These are phyloP conservation scores for Mesorhabditis sp. DNA, from an alignment of 2,888 invertebrate genomes.

Conservation along the genomic window DNA sequence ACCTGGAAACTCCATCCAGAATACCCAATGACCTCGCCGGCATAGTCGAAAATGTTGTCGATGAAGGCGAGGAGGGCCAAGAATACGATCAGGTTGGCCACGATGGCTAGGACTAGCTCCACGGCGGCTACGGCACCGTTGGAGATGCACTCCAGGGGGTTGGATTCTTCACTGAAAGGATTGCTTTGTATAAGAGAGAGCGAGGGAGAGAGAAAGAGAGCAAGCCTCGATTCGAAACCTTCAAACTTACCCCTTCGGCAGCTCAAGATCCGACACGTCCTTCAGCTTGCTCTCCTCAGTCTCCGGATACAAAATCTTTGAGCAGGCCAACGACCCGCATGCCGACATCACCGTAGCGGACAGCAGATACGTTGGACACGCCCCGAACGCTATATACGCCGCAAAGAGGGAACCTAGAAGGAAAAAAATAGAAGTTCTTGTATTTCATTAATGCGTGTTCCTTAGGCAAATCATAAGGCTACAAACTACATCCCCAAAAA, in stretches of 20 bases:
- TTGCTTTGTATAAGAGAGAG: not conserved
- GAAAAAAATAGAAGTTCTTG: slow-evolving; percentile 51
- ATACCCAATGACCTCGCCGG: slow-evolving; percentile 74
- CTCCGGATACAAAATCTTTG: slow-evolving; percentile 89
- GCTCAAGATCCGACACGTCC: slow-evolving; percentile 69
- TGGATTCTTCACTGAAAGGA: slow-evolving; percentile 68
- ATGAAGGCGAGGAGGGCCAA: slow-evolving; percentile 80
- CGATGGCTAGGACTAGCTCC: slow-evolving; percentile 77
- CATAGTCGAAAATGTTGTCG: slow-evolving; percentile 77
- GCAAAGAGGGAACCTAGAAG: slow-evolving; percentile 72
- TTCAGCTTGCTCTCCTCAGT: slow-evolving; percentile 76
- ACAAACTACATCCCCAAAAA: not conserved
- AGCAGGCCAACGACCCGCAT: slow-evolving; percentile 82
- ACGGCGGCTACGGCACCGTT: slow-evolving; percentile 81
- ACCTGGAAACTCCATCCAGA: slow-evolving; percentile 65
- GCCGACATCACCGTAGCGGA: slow-evolving; percentile 94
- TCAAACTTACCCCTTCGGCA: slow-evolving; percentile 34
- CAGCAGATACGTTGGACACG: slow-evolving; percentile 65
- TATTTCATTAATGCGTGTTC: not conserved
- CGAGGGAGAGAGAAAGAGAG: not conserved
- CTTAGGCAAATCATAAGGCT: not conserved
- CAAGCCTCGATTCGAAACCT: too few relatives aligned
- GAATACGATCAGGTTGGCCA: slow-evolving; percentile 86
- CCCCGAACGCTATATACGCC: slow-evolving; percentile 72
- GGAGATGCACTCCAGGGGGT: slow-evolving; percentile 83